Percentiles rank a stretch among this genome's conserved stretches.
Conservation (phyloP, 2,888 invertebrate genomes). For the Melanotus villosus region DNA sequence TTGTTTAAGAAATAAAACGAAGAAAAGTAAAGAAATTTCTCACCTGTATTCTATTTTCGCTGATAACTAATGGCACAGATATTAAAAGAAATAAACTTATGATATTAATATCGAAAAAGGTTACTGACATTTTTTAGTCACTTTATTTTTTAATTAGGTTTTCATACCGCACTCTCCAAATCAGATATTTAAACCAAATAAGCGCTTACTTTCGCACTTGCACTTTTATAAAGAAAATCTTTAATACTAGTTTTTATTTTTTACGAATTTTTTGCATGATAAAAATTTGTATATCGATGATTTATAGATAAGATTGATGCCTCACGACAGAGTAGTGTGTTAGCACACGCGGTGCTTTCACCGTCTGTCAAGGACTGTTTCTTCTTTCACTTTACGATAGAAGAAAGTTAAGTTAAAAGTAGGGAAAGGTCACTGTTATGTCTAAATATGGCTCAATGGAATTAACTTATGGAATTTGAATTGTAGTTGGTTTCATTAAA, state of each 20-base stretch:
- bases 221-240: background rate
- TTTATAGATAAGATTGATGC: background rate
- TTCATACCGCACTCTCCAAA: background rate
- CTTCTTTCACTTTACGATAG: conserved; percentile 48
- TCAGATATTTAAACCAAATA: background rate
- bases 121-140: conserved; percentile 30
- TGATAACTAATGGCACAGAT: conserved; percentile 3
- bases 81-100: conserved; percentile 10
- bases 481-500: too few species aligned
- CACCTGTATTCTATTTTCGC: too few species aligned
- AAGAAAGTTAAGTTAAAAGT: conserved; percentile 46
- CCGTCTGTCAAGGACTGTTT: conserved; percentile 50
- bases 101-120: conserved; percentile 11
- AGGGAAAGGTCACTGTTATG: conserved; percentile 44
- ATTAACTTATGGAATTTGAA: conserved; percentile 35
- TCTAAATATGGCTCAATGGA: conserved; percentile 30
- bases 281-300: background rate
- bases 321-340: background rate
- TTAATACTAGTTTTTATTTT: background rate
- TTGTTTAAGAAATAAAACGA: too few species aligned
- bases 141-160: too few species aligned
- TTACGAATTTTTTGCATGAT: background rate
- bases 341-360: conserved; percentile 47
- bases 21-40: too few species aligned
- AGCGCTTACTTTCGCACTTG: conserved; percentile 8